Evolutionary conservation across 2,888 invertebrate genomes (phyloP).

Genomic region (Taenaris catops): DNA sequence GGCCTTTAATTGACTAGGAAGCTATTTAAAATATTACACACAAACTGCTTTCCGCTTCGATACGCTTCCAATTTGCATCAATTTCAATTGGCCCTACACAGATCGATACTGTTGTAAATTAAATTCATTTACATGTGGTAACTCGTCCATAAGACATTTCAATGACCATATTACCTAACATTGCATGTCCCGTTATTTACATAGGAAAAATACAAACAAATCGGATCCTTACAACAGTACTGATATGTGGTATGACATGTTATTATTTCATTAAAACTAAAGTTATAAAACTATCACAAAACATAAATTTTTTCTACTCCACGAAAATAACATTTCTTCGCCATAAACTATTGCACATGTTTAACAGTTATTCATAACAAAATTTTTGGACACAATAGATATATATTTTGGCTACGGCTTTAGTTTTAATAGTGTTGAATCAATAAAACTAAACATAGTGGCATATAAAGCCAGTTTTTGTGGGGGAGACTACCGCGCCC

Average conservation of each 20-base stretch:
- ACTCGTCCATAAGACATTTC: no score
- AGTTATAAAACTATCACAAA: not conserved
- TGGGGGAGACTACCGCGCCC: slow-evolving; percentile 64
- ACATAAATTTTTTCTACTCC: slow-evolving; percentile 6
- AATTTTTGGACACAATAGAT: slow-evolving; percentile 10
- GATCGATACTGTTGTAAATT: no score
- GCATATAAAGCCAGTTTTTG: slow-evolving; percentile 22
- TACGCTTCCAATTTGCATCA: no score
- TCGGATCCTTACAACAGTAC: slow-evolving; percentile 12
- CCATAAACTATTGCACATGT: slow-evolving; percentile 10
- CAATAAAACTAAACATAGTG: slow-evolving; percentile 32
- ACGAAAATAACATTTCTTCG: slow-evolving; percentile 6
- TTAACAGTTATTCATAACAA: slow-evolving; percentile 10
- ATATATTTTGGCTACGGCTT: slow-evolving; percentile 13
- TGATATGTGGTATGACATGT: slow-evolving; percentile 24
- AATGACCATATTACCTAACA: no score
- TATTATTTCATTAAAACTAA: slow-evolving; percentile 12
- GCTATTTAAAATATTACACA: not conserved
- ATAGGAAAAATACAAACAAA: no score
- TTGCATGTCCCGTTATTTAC: no score
- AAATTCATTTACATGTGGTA: no score
- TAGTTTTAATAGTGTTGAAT: slow-evolving; percentile 26
- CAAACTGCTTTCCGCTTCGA: no score
- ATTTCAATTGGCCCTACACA: no score
- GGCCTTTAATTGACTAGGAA: not conserved